Evolutionary conservation across 2,888 invertebrate genomes (phyloP), one percentile per base, ranked within the genome.

Genomic region (Eutolmus rufibarbis): DNA sequence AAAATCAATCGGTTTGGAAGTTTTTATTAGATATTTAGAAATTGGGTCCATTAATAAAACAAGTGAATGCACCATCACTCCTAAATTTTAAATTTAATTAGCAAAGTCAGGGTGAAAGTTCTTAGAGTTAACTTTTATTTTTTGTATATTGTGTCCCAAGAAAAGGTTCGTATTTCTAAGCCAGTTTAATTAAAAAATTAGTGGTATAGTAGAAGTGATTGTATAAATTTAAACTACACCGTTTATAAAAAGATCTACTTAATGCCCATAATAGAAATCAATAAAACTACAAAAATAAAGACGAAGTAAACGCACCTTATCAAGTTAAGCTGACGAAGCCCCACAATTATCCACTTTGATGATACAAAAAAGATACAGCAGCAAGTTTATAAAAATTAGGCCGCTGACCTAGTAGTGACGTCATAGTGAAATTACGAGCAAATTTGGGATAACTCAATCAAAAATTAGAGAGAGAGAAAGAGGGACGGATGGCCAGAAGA

Each of bases 341-440:
- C 9, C 51, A n/a, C 51, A 77, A 37, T 77, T 37, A 78, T 56
- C 31, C 0, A 7, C 57, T 34, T 40, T 57, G 51, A 12, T 37
- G 23, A 23, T 23, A 57, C 57, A 74, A 87, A 40, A 51, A 34
- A 74, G n/a, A 74, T 74, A 74, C 85, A 85, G 74, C 74, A 85
- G 85, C 43, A 74, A 85, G 37, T 56, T 56, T 37, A 51, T 46
- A 19, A 86, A 91, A 91, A 91, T 90, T 92, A 91, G 92, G 92
- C 91, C 92, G 91, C 91, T 92, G 92, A 92, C 92, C 92, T 92
- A 90, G 89, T 90, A 90, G 91, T 92, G 92, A 92, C 92, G 92
- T 92, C 92, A 92, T 91, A 56, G 34, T 77, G 76, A 86, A 86
- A 76, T 74, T 76, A n/a, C 34, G 23, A 66, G 23, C 66, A 28